These are phyloP conservation scores for Nasonia oneida DNA, from an alignment of 2,888 invertebrate species.

Conservation along the genomic window DNA sequence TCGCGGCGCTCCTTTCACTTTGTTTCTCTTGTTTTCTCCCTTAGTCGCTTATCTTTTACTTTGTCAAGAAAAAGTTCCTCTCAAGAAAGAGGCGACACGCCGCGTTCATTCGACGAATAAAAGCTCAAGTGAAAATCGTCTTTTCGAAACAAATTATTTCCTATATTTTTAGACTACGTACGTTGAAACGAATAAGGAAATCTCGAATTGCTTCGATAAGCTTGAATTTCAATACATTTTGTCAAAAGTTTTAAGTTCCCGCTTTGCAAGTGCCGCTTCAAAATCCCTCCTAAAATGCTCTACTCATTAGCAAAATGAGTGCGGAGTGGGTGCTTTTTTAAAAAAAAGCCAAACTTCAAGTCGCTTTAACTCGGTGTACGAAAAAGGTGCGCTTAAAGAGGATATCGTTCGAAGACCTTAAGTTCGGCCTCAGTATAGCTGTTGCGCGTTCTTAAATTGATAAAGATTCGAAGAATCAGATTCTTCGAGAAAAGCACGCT, in stretches of 20 bases:
- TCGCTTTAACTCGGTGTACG: slow-evolving; percentile 12
- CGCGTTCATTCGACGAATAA: background rate
- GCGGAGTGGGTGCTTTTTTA: background rate
- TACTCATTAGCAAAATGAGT: background rate
- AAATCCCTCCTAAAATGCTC: background rate
- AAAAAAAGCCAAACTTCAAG: background rate
- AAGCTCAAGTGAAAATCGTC: background rate
- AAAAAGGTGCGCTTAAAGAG: background rate
- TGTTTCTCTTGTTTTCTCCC: slow-evolving; percentile 6
- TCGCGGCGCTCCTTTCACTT: background rate
- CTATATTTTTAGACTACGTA: background rate
- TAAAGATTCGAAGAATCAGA: too few species aligned
- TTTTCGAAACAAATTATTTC: background rate
- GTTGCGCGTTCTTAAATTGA: background rate
- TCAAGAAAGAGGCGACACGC: too few species aligned
- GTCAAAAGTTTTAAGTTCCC: background rate
- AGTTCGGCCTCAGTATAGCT: background rate
- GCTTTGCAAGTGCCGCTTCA: background rate
- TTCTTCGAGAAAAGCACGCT: too few species aligned
- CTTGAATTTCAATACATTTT: background rate
- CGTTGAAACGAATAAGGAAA: background rate
- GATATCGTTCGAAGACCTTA: background rate
- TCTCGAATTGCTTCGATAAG: background rate
- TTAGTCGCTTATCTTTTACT: background rate
- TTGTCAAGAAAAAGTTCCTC: background rate